Conservation (phyloP, 2,113 vertebrate species). For the Morone chrysops region DNA sequence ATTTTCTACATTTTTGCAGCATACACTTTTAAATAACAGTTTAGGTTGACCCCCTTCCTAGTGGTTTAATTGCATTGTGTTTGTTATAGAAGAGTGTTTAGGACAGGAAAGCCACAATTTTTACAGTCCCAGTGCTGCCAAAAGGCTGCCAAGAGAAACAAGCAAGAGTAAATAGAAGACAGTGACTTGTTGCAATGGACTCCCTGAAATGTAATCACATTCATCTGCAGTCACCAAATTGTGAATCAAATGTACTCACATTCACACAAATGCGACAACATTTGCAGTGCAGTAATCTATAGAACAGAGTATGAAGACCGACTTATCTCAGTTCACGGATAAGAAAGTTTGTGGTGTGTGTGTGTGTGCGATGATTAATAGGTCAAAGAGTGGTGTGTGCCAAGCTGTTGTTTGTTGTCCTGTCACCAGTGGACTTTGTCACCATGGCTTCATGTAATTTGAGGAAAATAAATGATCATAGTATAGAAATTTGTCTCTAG, state of each 20-base stretch:
- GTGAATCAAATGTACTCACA: neutral
- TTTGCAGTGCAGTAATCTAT: neutral
- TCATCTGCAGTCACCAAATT: neutral
- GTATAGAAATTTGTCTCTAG: neutral
- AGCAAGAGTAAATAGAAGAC: conserved; percentile 37
- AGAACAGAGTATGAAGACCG: conserved; percentile 2
- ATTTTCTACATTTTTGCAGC: neutral
- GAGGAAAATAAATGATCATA: conserved; percentile 24
- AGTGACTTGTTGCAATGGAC: conserved; percentile 17
- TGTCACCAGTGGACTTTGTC: conserved; percentile 75
- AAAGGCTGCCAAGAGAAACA: conserved; percentile 49
- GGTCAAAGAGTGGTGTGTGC: conserved; percentile 73
- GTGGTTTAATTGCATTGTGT: neutral
- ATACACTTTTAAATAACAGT: neutral
- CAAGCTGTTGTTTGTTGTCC: conserved; percentile 73
- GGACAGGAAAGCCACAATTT: conserved; percentile 17
- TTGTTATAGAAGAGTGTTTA: neutral
- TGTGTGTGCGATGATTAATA: conserved; percentile 50
- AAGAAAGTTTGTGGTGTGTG: conserved; percentile 17
- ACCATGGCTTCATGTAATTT: conserved; percentile 50
- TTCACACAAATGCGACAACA: neutral
- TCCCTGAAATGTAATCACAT: conserved; percentile 10
- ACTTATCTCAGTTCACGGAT: conserved; percentile 30
- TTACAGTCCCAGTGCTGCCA: conserved; percentile 14
- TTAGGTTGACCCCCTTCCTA: neutral